Base-by-base conservation (phyloP, 2,888 invertebrate species). In the Eledona agricola region DNA sequence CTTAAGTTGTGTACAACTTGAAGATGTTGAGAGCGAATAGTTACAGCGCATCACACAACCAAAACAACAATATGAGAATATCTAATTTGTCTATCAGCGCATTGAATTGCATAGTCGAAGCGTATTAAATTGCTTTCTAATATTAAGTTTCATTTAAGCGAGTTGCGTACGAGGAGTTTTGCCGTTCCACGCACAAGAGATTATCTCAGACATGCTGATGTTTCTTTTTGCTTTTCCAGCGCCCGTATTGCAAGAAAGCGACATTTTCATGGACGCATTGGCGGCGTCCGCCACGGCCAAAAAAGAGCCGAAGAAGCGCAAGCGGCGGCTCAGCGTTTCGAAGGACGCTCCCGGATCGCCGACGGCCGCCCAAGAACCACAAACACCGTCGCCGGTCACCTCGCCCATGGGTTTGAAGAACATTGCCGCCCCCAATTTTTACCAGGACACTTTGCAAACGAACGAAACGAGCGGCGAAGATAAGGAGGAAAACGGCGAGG, bases 181-280 rank as follows among this genome's bases (percentile, higher is more conserved):
- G n/a, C n/a, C n/a, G n/a, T n/a, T n/a, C n/a, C n/a, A n/a, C n/a
- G n/a, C n/a, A n/a, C n/a, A n/a, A n/a, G n/a, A n/a, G n/a, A n/a
- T n/a, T n/a, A n/a, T n/a, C n/a, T n/a, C n/a, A n/a, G n/a, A n/a
- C n/a, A n/a, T n/a, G n/a, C n/a, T n/a, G n/a, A n/a, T n/a, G n/a
- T n/a, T n/a, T n/a, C n/a, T n/a, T n/a, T n/a, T n/a, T n/a, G n/a
- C n/a, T 20, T 35, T 51, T 23, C 6, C 17, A 88, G 90, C 89
- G 40, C 82, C 85, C 77, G 77, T 88, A 61, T 77, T 96, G 32
- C 87, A 92, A 72, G 96, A 96, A 74, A 94, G 94, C 71, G 92
- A 91, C 68, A 87, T 93, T 77, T 96, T 96, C 73, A 94, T 94
- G 88, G 94, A 95, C 75, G 94, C 94, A 0, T 78, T 96, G 19